Evolutionary conservation across 2,797 vertebrate genomes (phyloP), one percentile per base, ranked within the genome.

Genomic region (Sebastes jordani): DNA sequence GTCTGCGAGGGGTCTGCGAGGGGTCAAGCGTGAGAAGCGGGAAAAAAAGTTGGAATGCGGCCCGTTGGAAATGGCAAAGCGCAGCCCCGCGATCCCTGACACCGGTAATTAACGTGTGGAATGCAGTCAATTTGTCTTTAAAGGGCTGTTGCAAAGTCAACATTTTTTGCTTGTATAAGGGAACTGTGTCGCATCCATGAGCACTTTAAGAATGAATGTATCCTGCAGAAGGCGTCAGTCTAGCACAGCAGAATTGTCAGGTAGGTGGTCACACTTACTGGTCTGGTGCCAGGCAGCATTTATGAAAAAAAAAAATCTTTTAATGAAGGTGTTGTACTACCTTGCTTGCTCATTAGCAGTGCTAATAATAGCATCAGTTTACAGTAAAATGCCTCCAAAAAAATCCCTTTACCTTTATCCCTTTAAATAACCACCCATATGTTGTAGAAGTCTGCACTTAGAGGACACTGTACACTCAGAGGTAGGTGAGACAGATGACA

Each of bases 401-500:
- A 20, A 23, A 60, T 64, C 9, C 23, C 4, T 36, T 1, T 32
- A 6, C n/a, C 7, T 13, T 23, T 10, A 55, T 65, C 11, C 54
- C 61, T 86, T 25, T 27, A 55, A 66, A 83, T 71, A 63, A 42
- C 23, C 34, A 5, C 62, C 73, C 71, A 60, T 67, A 10, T 60
- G 52, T 38, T 71, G 66, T 25, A 27, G 60, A 69, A 66, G 69
- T 84, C 74, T 82, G 63, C 58, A 62, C 75, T 78, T 80, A 71
- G 89, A 92, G 90, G 89, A 89, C 91, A 87, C 62, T 13, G 80
- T 78, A 73, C 81, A 90, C 74, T 84, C 82, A 56, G 90, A 91
- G 87, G 86, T 84, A 79, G 92, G 91, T 82, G 85, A 94, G 92
- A 92, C 91, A 88, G 92, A 94, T 95, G 92, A 93, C 92, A 93